Conservation (phyloP, 2,113 vertebrate species). For the Cercocebus atys region DNA sequence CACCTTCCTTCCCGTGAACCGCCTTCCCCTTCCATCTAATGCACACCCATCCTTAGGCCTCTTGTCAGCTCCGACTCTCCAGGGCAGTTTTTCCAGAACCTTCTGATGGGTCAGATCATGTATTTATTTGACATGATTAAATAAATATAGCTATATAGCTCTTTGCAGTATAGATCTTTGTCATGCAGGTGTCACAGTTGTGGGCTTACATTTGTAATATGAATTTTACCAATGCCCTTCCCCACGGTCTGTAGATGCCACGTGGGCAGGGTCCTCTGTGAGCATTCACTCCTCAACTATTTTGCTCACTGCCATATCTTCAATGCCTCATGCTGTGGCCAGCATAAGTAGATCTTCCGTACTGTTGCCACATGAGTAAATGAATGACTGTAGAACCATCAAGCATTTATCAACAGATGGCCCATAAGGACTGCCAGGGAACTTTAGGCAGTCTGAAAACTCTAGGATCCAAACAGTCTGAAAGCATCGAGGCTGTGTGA, state of each 20-base stretch:
- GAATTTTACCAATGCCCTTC: neutral
- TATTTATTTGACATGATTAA: neutral
- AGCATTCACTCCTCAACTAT: neutral
- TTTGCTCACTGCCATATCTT: neutral
- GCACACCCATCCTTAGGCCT: neutral
- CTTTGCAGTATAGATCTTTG: neutral
- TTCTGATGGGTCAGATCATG: neutral
- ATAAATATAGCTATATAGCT: too few species aligned
- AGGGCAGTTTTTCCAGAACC: neutral
- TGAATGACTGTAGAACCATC: neutral
- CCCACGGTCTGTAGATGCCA: neutral
- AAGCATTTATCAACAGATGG: neutral
- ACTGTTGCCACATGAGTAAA: neutral
- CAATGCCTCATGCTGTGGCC: neutral
- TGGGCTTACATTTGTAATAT: neutral
- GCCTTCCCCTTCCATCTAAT: neutral
- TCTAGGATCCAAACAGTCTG: neutral
- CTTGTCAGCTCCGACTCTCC: neutral
- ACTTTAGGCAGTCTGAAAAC: neutral
- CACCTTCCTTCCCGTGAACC: neutral
- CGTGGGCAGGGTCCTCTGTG: neutral
- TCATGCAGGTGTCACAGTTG: rapidly evolving
- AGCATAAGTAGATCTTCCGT: neutral
- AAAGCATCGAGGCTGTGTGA: neutral
- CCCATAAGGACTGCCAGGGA: neutral